A percentile compares a stretch with the other conserved stretches of the same genome.
These are phyloP conservation scores for Macquaria australasica DNA, from an alignment of 2,113 vertebrate genomes.

Conservation along the genomic window DNA sequence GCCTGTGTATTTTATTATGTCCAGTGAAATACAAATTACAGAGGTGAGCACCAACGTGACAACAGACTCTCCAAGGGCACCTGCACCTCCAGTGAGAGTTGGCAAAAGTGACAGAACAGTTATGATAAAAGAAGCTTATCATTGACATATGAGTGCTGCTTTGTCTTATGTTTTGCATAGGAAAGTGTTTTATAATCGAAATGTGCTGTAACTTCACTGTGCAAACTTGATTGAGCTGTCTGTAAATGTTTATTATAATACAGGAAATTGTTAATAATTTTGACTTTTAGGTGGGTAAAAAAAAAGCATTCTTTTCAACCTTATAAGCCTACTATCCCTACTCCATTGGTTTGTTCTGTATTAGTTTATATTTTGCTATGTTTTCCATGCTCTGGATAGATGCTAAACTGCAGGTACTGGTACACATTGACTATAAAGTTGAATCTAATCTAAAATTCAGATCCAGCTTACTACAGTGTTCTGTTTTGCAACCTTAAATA, in stretches of 20 bases:
- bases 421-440: background rate
- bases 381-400: background rate
- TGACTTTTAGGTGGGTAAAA: background rate
- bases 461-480: background rate
- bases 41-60: background rate
- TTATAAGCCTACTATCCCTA: too few species aligned
- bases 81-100: background rate
- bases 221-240: too few species aligned
- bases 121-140: background rate
- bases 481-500: background rate
- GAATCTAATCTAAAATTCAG: background rate
- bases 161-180: background rate
- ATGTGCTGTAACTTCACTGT: background rate
- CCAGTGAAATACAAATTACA: background rate
- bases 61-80: background rate
- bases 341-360: background rate
- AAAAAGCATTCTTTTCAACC: background rate
- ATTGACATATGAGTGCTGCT: background rate
- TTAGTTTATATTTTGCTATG: background rate
- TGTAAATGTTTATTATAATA: background rate
- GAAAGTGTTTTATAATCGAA: background rate
- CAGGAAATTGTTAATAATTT: background rate
- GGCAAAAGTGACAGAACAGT: background rate
- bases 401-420: background rate
- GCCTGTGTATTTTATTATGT: conserved; percentile 2